phyloP scores from a whole-genome alignment of 2,797 vertebrate genomes.

The Mus spretus region DNA sequence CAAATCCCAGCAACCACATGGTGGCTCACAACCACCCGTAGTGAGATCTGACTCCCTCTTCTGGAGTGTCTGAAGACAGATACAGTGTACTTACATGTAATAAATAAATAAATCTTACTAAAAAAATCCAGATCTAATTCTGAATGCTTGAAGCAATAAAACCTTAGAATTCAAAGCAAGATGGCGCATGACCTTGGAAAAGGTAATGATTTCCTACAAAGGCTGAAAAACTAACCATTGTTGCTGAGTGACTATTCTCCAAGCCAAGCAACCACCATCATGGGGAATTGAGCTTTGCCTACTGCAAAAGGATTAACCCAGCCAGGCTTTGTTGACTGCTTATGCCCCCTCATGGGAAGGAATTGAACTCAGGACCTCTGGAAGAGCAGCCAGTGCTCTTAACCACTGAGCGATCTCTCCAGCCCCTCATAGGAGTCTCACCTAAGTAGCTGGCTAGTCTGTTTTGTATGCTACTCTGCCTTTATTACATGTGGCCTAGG shows the following conservation, averaged over 20 bases:
- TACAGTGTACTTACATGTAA: too few relatives aligned
- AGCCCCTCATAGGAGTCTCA: too few relatives aligned
- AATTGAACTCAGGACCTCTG: too few relatives aligned
- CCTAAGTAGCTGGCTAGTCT: background rate
- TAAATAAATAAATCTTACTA: too few relatives aligned
- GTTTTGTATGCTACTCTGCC: too few relatives aligned
- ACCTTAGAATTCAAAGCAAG: background rate
- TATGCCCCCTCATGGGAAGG: background rate
- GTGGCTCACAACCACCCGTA: too few relatives aligned
- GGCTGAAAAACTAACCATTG: background rate
- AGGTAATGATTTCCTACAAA: background rate
- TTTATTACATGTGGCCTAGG: background rate
- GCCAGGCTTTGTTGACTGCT: background rate
- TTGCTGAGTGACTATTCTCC: background rate
- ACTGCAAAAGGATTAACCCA: background rate
- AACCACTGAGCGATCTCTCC: too few relatives aligned
- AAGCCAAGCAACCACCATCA: background rate
- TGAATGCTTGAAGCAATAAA: background rate
- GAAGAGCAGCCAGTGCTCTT: too few relatives aligned
- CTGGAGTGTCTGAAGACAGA: too few relatives aligned
- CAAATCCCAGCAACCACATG: too few relatives aligned
- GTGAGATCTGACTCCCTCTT: too few relatives aligned
- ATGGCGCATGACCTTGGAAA: background rate
- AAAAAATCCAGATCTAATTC: background rate
- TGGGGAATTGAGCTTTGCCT: background rate